Evolutionary conservation across 2,113 vertebrate species (phyloP), one percentile per base, ranked within the genome.

Genomic region (Panurus biarmicus): DNA sequence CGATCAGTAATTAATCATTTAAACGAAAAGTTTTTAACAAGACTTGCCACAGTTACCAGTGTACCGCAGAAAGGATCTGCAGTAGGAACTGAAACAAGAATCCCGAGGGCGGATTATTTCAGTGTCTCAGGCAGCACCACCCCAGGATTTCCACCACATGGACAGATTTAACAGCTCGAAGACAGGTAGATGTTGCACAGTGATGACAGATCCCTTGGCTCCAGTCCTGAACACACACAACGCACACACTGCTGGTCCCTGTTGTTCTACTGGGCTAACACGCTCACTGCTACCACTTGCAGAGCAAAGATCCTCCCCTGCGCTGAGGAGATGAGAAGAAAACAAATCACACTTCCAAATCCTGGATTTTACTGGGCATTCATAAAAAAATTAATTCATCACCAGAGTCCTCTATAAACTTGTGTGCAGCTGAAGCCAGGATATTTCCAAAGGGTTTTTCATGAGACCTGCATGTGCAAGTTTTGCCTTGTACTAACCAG

Each of bases 41-140:
- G 61, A 53, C 73, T 66, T 65, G 51, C 70, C 78, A 78, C 48
- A 78, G 44, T 36, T 85, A 64, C 33, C 42, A 64, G 42, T 0
- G 7, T 50, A 40, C 33, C 64, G 36, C 67, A 62, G 73, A 60
- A 83, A 61, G 75, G 58, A 74, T 58, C 78, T 26, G 61, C 35
- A 72, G 61, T 7, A 92, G 62, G 64, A 83, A 83, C 33, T 70
- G 90, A 87, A 93, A 92, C 47, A 77, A 65, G 89, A 96, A 75
- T 35, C 93, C 84, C 2, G 5, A 85, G 92, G 90, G 95, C 21
- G 28, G 71, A 92, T 78, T 89, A 87, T 94, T 96, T 85, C 93
- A 90, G 54, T 2, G 2, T 61, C 47, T 82, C 31, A 95, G 64
- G 65, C 35, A 95, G 69, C 91, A 90, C 72, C 69, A 84, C 64